phyloP scores from a whole-genome alignment of 2,888 invertebrate genomes.

The Aleiodes leptofemur region DNA sequence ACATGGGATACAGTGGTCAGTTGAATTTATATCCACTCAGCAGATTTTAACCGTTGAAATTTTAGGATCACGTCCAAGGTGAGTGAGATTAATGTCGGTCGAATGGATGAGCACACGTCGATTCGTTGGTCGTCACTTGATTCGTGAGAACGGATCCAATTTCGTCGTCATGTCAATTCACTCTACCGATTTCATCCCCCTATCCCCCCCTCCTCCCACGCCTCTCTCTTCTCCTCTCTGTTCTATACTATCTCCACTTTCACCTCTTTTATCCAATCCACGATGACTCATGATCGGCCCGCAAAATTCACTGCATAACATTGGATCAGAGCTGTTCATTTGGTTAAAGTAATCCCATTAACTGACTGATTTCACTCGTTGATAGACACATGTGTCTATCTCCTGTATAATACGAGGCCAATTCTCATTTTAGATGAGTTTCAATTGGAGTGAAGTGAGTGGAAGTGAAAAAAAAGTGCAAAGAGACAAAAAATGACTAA shows the following conservation, averaged over 20 bases:
- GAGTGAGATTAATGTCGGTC: slow-evolving; percentile 3
- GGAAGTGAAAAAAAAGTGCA: not conserved
- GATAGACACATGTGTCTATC: slow-evolving; percentile 3
- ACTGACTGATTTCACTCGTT: slow-evolving; percentile 10
- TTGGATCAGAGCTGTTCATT: slow-evolving; percentile 13
- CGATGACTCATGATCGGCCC: slow-evolving; percentile 5
- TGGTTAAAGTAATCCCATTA: slow-evolving; percentile 15
- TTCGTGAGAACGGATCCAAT: slow-evolving; percentile 22
- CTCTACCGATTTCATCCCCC: not conserved
- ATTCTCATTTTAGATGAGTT: too few relatives aligned
- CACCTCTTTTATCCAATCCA: too few relatives aligned
- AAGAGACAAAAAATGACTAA: too few relatives aligned
- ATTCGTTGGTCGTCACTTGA: slow-evolving; percentile 14
- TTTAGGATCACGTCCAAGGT: slow-evolving; percentile 16
- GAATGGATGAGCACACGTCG: not conserved
- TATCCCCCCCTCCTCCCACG: not conserved
- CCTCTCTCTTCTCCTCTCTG: not conserved
- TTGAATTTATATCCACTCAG: not conserved
- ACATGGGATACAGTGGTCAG: too few relatives aligned
- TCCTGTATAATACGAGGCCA: too few relatives aligned
- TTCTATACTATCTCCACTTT: too few relatives aligned
- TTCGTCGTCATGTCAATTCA: slow-evolving; percentile 22
- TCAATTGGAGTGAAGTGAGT: not conserved
- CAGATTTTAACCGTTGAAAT: slow-evolving; percentile 15
- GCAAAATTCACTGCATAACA: slow-evolving; percentile 7